Conservation (phyloP, 2,113 vertebrate species). For the Synchiropus splendidus region DNA sequence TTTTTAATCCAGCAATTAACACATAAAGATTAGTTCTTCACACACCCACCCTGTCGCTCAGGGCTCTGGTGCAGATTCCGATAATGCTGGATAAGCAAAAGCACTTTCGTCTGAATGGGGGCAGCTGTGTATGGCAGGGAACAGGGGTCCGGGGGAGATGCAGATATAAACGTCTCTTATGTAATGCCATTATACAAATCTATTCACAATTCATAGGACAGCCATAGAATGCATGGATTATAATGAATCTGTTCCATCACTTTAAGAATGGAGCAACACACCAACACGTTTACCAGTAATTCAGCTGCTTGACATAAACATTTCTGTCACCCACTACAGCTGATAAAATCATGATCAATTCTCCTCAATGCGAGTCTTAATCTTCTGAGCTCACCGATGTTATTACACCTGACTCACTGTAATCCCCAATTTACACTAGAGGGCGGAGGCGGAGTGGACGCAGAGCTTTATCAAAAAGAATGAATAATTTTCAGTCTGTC, state of each 20-base stretch:
- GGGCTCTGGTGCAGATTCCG: slow-evolving; percentile 47
- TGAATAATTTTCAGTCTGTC: no score
- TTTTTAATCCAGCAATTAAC: slow-evolving; percentile 61
- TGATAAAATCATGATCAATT: no score
- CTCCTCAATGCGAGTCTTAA: no score
- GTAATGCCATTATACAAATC: slow-evolving; percentile 65
- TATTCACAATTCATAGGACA: slow-evolving; percentile 53
- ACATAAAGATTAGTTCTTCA: slow-evolving; percentile 42
- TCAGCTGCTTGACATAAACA: no score
- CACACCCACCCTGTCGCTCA: slow-evolving; percentile 26
- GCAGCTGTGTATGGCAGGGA: slow-evolving; percentile 12
- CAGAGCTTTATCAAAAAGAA: no score
- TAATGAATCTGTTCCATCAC: slow-evolving; percentile 48
- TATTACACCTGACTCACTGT: no score
- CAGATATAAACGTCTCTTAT: slow-evolving; percentile 50
- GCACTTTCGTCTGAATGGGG: slow-evolving; percentile 30
- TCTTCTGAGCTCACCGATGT: no score
- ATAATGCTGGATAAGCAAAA: slow-evolving; percentile 62
- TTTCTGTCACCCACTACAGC: no score
- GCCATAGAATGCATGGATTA: slow-evolving; percentile 51
- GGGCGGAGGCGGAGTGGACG: no score
- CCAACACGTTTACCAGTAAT: slow-evolving; percentile 26
- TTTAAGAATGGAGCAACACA: slow-evolving; percentile 17
- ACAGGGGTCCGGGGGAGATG: slow-evolving; percentile 3
- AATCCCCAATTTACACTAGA: no score